A percentile compares a stretch with the other conserved stretches of the same genome.
Conservation (phyloP, 2,797 vertebrate genomes). For the Silurus lanzhouensis region DNA sequence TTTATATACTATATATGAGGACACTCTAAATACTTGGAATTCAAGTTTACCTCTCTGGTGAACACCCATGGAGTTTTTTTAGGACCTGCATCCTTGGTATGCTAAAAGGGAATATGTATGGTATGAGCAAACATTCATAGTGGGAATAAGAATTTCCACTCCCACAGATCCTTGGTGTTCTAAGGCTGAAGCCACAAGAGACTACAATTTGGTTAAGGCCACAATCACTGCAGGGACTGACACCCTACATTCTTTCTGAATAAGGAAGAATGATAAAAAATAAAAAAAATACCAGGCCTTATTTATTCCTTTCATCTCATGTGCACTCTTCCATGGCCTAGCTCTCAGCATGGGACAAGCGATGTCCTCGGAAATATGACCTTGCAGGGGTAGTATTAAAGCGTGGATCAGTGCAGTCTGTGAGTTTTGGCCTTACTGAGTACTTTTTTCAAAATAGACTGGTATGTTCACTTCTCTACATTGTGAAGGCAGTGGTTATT, state of each 20-base stretch:
- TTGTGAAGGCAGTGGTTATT: background rate
- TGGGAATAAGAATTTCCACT: too few relatives aligned
- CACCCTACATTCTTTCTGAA: background rate
- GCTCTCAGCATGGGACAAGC: background rate
- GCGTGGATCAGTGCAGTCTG: background rate
- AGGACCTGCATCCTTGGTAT: background rate
- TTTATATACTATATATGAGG: too few relatives aligned
- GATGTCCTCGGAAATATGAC: background rate
- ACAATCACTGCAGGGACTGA: background rate
- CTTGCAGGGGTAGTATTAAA: background rate
- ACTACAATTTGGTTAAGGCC: background rate
- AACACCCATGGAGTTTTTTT: background rate
- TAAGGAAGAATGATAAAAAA: background rate
- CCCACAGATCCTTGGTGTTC: background rate
- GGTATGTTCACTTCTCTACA: background rate
- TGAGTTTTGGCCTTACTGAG: background rate
- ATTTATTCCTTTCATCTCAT: background rate
- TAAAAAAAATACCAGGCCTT: background rate
- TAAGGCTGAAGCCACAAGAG: background rate
- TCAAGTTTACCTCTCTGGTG: background rate
- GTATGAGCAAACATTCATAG: background rate
- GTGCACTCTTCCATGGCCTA: background rate
- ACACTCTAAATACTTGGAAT: background rate
- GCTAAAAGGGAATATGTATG: background rate
- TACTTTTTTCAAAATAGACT: background rate